Conservation (phyloP, 2,113 vertebrate species). For the Zosterops japonicus region DNA sequence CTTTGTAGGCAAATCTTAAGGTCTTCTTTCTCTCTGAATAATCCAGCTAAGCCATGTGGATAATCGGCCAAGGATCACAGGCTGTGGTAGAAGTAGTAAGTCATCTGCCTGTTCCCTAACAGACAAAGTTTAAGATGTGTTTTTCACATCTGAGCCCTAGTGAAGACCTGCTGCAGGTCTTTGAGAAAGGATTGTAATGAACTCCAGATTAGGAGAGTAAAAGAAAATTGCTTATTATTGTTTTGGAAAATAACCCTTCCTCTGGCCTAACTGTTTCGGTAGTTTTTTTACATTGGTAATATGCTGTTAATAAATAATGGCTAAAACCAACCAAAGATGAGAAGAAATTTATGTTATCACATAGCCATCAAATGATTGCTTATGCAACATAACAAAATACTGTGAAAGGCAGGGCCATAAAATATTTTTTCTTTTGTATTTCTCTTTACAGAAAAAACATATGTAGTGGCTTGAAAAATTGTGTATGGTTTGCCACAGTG, state of each 20-base stretch:
- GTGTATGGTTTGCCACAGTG: conserved; percentile 64
- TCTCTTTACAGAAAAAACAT: conserved; percentile 50
- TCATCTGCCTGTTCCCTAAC: background rate
- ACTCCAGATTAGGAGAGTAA: background rate
- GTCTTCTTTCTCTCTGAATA: background rate
- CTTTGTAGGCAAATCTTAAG: background rate
- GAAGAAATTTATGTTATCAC: background rate
- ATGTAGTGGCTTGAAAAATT: conserved; percentile 59
- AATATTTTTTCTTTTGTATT: background rate
- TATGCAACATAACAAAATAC: background rate
- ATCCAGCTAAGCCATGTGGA: background rate
- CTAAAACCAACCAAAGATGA: background rate
- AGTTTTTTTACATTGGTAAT: background rate
- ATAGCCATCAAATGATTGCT: background rate
- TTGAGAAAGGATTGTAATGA: background rate
- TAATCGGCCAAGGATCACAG: background rate
- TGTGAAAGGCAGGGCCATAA: background rate
- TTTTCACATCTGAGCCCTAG: background rate
- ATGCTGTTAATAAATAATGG: background rate
- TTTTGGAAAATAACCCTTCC: background rate
- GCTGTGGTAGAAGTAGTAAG: background rate
- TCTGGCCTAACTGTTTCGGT: background rate
- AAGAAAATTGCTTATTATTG: background rate
- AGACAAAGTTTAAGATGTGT: background rate
- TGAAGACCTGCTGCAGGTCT: background rate